Conservation (phyloP, 2,888 invertebrate genomes). For the Baccha elongata region DNA sequence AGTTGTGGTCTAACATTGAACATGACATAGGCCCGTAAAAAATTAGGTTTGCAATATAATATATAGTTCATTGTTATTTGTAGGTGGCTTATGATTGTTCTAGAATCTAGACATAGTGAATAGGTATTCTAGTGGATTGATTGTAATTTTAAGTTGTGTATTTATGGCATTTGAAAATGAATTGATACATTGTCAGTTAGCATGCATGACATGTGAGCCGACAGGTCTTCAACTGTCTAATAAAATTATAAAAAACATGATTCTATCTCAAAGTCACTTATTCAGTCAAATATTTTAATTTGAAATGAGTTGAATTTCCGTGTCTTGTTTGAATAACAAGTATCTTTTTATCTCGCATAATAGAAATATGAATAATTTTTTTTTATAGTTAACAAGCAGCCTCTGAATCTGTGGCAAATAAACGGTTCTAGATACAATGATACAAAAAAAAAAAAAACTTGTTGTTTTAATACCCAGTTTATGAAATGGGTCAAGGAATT, state of each 20-base stretch:
- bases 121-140: slow-evolving; percentile 23
- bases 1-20: slow-evolving; percentile 21
- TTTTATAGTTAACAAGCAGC: too few species aligned
- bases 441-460: too few species aligned
- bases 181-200: slow-evolving; percentile 39
- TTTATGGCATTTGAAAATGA: slow-evolving; percentile 18
- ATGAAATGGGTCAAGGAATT: too few species aligned
- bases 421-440: too few species aligned
- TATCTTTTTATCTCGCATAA: too few species aligned
- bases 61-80: slow-evolving; percentile 31
- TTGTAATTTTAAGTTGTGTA: slow-evolving; percentile 25
- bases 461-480: too few species aligned
- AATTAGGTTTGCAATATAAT: slow-evolving; percentile 31
- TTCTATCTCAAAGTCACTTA: not conserved
- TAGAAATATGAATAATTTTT: too few species aligned
- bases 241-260: slow-evolving; percentile 10
- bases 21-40: slow-evolving; percentile 37
- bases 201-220: slow-evolving; percentile 34
- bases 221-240: slow-evolving; percentile 16
- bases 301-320: not conserved
- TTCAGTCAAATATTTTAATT: slow-evolving; percentile 7
- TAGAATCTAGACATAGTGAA: slow-evolving; percentile 25
- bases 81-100: slow-evolving; percentile 27
- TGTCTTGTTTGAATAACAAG: slow-evolving; percentile 17
- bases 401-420: too few species aligned